Conservation (phyloP, 2,888 invertebrate species). For the Phania funesta region DNA sequence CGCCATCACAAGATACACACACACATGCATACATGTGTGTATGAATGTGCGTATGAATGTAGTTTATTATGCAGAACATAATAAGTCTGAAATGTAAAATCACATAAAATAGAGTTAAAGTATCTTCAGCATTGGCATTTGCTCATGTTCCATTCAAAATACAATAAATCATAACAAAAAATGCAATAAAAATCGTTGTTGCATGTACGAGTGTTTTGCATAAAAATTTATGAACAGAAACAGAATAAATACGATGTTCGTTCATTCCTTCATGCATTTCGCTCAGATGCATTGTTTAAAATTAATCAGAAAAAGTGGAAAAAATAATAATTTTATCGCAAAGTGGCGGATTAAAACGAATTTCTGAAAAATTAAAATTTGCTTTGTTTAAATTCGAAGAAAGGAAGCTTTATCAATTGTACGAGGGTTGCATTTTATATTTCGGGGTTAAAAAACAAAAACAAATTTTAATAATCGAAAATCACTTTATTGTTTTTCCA, state of each 20-base stretch:
- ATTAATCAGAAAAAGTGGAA: slow-evolving; percentile 10
- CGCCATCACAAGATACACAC: neutral
- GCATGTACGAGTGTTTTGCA: slow-evolving; percentile 14
- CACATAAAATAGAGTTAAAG: neutral
- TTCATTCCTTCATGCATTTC: neutral
- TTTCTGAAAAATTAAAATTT: too few relatives aligned
- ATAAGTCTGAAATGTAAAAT: slow-evolving; percentile 29
- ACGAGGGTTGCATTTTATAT: too few relatives aligned
- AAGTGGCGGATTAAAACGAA: too few relatives aligned
- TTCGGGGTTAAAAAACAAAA: too few relatives aligned
- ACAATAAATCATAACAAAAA: slow-evolving; percentile 50
- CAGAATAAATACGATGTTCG: slow-evolving; percentile 5
- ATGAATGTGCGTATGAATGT: neutral
- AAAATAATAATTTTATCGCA: neutral
- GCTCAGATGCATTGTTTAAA: slow-evolving; percentile 1
- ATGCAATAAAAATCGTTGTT: slow-evolving; percentile 19
- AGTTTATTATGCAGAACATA: slow-evolving; percentile 22
- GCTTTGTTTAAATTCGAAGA: too few relatives aligned
- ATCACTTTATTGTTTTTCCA: too few relatives aligned
- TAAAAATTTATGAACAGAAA: slow-evolving; percentile 35
- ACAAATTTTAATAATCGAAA: too few relatives aligned
- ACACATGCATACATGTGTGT: too few relatives aligned
- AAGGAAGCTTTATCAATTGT: too few relatives aligned
- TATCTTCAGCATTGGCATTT: slow-evolving; percentile 2
- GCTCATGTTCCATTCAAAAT: slow-evolving; percentile 27